phyloP scores from a whole-genome alignment of 2,113 vertebrate species.

The Cromileptes altivelis region DNA sequence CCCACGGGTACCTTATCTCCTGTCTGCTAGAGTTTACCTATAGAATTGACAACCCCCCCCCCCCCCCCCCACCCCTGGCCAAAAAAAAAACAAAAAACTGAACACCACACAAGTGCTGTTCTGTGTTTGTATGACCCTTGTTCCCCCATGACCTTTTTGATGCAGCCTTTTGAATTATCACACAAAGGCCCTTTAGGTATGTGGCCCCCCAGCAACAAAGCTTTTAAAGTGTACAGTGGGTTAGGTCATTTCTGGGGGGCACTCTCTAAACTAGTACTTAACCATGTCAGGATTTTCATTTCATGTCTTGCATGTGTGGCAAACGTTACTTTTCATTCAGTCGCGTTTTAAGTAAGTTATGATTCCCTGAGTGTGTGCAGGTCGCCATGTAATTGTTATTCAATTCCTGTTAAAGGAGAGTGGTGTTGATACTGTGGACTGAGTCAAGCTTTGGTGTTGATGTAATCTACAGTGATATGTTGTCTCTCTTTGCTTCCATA shows the following conservation, averaged over 20 bases:
- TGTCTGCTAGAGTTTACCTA: slow-evolving; percentile 83
- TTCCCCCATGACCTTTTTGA: slow-evolving; percentile 70
- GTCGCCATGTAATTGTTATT: slow-evolving; percentile 49
- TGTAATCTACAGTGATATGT: slow-evolving; percentile 78
- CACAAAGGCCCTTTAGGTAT: slow-evolving; percentile 74
- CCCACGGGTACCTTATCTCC: slow-evolving; percentile 67
- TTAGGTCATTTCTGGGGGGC: slow-evolving; percentile 49
- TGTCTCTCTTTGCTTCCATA: slow-evolving; percentile 78
- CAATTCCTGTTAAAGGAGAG: slow-evolving; percentile 49
- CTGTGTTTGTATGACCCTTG: slow-evolving; percentile 73
- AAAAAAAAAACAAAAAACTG: slow-evolving; percentile 24
- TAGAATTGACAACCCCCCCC: slow-evolving; percentile 69
- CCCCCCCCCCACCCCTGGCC: not conserved
- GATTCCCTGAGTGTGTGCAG: slow-evolving; percentile 2
- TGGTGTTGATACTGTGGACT: slow-evolving; percentile 67
- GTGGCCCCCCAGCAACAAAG: slow-evolving; percentile 72
- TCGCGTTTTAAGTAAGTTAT: slow-evolving; percentile 13
- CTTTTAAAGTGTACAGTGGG: slow-evolving; percentile 43
- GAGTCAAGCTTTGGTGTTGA: slow-evolving; percentile 73
- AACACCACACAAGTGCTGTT: slow-evolving; percentile 63
- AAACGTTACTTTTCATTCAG: slow-evolving; percentile 5
- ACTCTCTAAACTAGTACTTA: slow-evolving; percentile 24
- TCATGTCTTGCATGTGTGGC: slow-evolving; percentile 2
- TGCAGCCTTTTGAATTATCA: slow-evolving; percentile 77
- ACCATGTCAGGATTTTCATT: slow-evolving; percentile 34